These are phyloP conservation scores for Hermatobates lingyangjiaoensis DNA, from an alignment of 1,140 invertebrate species.

Conservation along the genomic window DNA sequence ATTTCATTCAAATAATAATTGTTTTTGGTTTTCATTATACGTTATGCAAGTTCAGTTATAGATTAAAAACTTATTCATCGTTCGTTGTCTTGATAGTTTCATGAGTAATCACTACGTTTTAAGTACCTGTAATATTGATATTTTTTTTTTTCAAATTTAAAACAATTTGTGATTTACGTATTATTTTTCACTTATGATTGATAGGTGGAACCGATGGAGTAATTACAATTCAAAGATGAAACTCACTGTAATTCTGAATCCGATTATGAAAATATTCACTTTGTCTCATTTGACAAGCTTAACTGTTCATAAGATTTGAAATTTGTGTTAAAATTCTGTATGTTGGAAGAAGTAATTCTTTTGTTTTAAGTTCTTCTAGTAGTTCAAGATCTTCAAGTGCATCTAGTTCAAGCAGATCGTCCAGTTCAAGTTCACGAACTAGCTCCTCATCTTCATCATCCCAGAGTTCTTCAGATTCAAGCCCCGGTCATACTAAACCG, in stretches of 20 bases:
- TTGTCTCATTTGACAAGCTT: not conserved
- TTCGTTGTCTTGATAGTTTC: too few species aligned
- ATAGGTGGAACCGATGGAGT: not conserved
- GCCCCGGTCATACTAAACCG: constrained; percentile 33
- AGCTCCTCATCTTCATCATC: constrained; percentile 42
- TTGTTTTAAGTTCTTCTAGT: constrained; percentile 43
- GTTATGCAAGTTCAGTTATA: too few species aligned
- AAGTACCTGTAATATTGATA: too few species aligned
- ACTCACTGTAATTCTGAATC: not conserved
- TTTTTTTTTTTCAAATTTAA: too few species aligned
- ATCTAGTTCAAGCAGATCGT: constrained; percentile 35
- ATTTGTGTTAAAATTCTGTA: not conserved
- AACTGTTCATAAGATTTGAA: not conserved
- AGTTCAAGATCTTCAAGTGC: constrained; percentile 37
- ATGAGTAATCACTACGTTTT: too few species aligned
- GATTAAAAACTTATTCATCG: too few species aligned
- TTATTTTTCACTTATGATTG: not conserved
- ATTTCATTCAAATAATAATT: too few species aligned
- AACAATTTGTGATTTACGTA: too few species aligned
- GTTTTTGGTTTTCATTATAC: too few species aligned
- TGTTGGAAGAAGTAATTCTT: not conserved
- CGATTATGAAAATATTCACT: not conserved
- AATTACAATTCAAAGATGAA: not conserved
- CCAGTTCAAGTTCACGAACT: constrained; percentile 46
- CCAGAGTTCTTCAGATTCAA: constrained; percentile 31